Evolutionary conservation across 2,113 vertebrate species (phyloP).

Genomic region (Ardeotis arabs): DNA sequence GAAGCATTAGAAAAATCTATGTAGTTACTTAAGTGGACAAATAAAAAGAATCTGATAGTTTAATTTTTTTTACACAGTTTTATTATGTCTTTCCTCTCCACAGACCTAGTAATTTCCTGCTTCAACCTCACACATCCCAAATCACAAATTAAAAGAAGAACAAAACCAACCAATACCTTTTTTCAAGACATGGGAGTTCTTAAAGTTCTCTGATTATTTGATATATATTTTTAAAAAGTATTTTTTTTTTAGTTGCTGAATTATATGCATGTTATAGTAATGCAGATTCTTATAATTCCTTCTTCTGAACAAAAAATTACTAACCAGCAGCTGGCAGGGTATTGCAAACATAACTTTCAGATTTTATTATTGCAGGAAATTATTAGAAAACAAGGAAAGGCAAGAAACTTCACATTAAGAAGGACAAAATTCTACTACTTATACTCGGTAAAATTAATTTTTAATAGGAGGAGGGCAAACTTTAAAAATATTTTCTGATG

Average conservation of each 20-base stretch:
- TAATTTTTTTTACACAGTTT: neutral
- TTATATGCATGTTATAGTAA: neutral
- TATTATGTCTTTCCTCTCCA: neutral
- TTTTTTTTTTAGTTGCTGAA: accelerated
- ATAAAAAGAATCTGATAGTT: neutral
- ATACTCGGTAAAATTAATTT: neutral
- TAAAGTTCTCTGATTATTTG: neutral
- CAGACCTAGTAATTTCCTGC: neutral
- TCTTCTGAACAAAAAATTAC: neutral
- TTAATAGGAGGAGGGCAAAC: neutral
- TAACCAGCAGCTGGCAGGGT: neutral
- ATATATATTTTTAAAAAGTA: neutral
- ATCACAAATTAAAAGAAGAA: neutral
- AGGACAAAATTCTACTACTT: neutral
- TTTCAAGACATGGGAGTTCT: neutral
- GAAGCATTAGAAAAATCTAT: neutral
- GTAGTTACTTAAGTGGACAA: neutral
- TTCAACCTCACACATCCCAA: neutral
- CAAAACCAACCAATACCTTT: neutral
- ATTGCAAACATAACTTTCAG: neutral
- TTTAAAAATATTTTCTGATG: neutral
- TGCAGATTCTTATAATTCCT: neutral
- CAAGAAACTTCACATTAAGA: neutral
- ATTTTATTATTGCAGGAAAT: neutral
- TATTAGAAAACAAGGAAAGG: neutral